Percentiles rank a stretch among this genome's conserved stretches.
Conservation (phyloP, 35 echinoderm and acorn worm species). For the Patiria miniata region DNA sequence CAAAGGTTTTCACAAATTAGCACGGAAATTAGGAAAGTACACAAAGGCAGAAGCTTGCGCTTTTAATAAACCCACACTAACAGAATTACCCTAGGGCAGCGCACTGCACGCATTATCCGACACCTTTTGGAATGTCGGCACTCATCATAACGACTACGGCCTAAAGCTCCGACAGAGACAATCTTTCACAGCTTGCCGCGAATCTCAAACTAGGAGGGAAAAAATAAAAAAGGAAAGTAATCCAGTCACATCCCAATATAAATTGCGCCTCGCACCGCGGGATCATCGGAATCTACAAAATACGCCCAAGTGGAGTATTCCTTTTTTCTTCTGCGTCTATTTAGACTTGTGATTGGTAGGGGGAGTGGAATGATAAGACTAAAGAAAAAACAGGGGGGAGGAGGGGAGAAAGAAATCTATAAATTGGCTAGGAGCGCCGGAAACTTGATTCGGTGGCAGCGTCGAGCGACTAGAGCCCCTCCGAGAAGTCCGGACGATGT, state of each 20-base stretch:
- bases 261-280: not conserved
- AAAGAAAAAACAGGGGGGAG: not conserved
- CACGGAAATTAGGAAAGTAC: not conserved
- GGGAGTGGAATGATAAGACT: no score
- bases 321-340: not conserved
- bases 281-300: not conserved
- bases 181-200: not conserved
- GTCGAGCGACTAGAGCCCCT: not conserved
- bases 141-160: not conserved
- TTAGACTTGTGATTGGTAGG: not conserved
- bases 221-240: no score
- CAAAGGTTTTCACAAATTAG: not conserved
- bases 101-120: not conserved
- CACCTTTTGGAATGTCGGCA: constrained; percentile 5
- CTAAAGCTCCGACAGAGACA: not conserved
- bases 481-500: not conserved
- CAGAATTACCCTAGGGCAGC: not conserved
- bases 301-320: not conserved
- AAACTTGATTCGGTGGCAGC: constrained; percentile 13
- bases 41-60: not conserved
- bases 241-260: not conserved
- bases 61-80: not conserved
- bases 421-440: not conserved
- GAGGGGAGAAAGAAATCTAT: constrained; percentile 10
- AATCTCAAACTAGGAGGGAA: not conserved